These are phyloP conservation scores for Chrysochloris asiatica DNA, from an alignment of 2,113 vertebrate species.

Conservation along the genomic window DNA sequence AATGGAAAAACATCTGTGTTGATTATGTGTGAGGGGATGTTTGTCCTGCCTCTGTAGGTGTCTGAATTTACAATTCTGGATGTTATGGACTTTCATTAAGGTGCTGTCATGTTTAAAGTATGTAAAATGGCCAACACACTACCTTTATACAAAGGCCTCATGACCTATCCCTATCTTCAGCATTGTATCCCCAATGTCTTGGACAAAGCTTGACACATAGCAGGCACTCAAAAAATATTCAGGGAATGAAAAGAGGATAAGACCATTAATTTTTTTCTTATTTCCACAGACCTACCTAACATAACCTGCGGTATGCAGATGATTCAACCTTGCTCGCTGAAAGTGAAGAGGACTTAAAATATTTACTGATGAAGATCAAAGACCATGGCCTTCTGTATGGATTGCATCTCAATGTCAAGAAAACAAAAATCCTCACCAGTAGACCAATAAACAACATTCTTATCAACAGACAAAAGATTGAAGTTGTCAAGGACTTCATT, in stretches of 20 bases:
- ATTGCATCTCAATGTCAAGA: too few species aligned
- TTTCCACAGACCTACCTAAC: neutral
- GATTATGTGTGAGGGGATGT: neutral
- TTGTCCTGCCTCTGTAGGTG: neutral
- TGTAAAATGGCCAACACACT: neutral
- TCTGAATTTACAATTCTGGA: neutral
- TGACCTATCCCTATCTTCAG: neutral
- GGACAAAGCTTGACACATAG: neutral
- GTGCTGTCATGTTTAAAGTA: neutral
- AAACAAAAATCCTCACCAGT: too few species aligned
- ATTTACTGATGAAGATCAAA: too few species aligned
- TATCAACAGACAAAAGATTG: too few species aligned
- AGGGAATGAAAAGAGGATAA: neutral
- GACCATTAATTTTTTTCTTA: neutral
- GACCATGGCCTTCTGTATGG: too few species aligned
- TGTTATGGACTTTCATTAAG: neutral
- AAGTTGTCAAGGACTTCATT: too few species aligned
- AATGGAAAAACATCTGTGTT: neutral
- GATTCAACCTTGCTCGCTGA: too few species aligned
- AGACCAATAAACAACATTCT: too few species aligned
- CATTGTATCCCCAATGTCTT: slow-evolving; percentile 5
- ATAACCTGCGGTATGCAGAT: too few species aligned
- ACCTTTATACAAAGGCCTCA: neutral
- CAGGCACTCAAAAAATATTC: slow-evolving; percentile 18
- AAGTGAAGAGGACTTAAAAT: too few species aligned